Evolutionary conservation across 2,888 invertebrate genomes (phyloP).

Genomic region (Ornithoptera priamus): DNA sequence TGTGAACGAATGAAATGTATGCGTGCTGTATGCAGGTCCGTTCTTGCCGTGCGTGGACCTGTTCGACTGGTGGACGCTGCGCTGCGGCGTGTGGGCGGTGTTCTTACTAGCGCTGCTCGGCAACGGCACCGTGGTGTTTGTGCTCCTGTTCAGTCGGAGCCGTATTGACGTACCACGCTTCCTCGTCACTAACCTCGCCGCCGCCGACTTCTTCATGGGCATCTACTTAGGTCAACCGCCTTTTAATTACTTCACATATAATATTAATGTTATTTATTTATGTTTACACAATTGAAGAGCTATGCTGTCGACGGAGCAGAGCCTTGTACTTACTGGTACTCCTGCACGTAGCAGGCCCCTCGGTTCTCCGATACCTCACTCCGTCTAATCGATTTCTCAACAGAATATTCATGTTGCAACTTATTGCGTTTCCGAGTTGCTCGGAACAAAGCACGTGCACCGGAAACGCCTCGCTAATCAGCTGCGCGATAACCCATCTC

Average conservation of each 20-base stretch:
- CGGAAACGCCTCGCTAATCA: too few relatives aligned
- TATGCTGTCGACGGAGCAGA: neutral
- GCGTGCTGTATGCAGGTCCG: conserved; percentile 82
- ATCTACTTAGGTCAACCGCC: conserved; percentile 83
- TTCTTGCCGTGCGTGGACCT: conserved; percentile 97
- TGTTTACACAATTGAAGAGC: neutral
- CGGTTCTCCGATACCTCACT: too few relatives aligned
- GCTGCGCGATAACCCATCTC: too few relatives aligned
- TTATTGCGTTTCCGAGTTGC: too few relatives aligned
- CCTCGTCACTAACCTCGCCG: conserved; percentile 96
- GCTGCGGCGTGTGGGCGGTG: conserved; percentile 98
- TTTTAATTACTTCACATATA: too few relatives aligned
- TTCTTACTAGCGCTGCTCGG: conserved; percentile 97
- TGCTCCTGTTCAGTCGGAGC: conserved; percentile 92
- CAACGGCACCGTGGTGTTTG: conserved; percentile 97
- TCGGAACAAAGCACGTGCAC: too few relatives aligned
- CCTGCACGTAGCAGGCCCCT: too few relatives aligned
- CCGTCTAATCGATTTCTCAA: too few relatives aligned
- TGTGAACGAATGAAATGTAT: too few relatives aligned
- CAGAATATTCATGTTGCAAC: too few relatives aligned
- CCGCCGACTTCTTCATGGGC: conserved; percentile 99
- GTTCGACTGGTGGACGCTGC: conserved; percentile 98
- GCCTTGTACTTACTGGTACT: too few relatives aligned
- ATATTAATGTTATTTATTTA: too few relatives aligned
- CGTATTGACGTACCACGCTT: conserved; percentile 98